A percentile compares a stretch with the other conserved stretches of the same genome.
These are phyloP conservation scores for Enoplosus armatus DNA, from an alignment of 2,797 vertebrate species.

Conservation along the genomic window DNA sequence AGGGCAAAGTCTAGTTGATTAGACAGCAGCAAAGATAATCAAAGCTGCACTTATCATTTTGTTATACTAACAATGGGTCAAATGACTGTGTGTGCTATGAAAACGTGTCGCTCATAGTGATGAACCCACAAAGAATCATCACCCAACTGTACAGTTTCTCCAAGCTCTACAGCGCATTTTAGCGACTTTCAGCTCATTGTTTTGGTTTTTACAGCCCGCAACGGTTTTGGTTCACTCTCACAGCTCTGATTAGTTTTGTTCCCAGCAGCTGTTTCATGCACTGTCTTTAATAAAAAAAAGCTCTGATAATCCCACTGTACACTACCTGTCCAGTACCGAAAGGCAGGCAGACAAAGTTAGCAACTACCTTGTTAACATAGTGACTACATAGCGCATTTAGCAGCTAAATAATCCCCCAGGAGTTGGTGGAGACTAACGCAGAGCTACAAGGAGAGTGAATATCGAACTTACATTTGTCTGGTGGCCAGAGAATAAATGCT, in stretches of 20 bases:
- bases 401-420: neutral
- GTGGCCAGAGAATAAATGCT: neutral
- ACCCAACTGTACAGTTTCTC: neutral
- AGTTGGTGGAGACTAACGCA: neutral
- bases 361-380: neutral
- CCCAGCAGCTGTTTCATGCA: neutral
- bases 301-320: neutral
- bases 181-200: neutral
- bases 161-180: neutral
- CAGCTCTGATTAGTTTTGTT: neutral
- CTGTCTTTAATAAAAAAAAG: too few species aligned
- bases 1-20: too few species aligned
- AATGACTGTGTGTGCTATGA: neutral
- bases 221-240: neutral
- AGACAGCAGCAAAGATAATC: neutral
- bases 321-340: neutral
- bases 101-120: neutral
- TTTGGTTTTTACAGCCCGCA: neutral
- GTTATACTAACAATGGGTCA: neutral
- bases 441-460: neutral
- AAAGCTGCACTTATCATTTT: neutral
- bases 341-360: neutral
- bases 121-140: neutral
- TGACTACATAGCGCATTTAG: neutral
- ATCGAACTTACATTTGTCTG: neutral